Conservation (phyloP, 2,797 vertebrate species). For the Sebastes matsubarae region DNA sequence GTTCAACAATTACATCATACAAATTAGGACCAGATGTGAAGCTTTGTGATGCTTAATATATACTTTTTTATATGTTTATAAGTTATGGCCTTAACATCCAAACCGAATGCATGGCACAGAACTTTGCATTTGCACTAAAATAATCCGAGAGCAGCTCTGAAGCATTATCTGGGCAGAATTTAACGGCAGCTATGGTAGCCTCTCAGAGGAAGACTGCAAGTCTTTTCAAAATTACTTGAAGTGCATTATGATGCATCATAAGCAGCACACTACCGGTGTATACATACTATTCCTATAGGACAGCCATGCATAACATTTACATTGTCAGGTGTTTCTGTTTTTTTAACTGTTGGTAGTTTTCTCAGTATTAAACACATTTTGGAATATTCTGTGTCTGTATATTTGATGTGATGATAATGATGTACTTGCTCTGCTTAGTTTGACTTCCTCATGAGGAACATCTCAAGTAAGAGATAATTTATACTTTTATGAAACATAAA, state of each 20-base stretch:
- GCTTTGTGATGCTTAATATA: background rate
- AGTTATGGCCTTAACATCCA: slow-evolving; percentile 63
- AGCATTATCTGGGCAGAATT: slow-evolving; percentile 18
- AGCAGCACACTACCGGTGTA: slow-evolving; percentile 8
- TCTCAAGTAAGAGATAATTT: background rate
- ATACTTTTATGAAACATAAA: background rate
- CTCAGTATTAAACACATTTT: background rate
- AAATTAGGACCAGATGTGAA: background rate
- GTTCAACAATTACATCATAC: background rate
- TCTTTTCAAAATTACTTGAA: slow-evolving; percentile 8
- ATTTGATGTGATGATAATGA: slow-evolving; percentile 3
- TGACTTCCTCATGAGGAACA: slow-evolving; percentile 11
- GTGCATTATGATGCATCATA: slow-evolving; percentile 8
- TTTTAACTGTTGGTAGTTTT: background rate
- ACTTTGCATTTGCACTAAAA: slow-evolving; percentile 60
- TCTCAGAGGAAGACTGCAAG: slow-evolving; percentile 10
- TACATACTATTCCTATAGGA: background rate
- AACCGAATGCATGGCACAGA: slow-evolving; percentile 9
- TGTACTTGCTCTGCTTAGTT: slow-evolving; percentile 8
- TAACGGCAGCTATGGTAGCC: slow-evolving; percentile 63
- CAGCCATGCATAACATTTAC: background rate
- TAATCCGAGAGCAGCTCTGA: slow-evolving; percentile 30
- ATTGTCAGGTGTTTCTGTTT: background rate
- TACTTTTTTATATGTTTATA: slow-evolving; percentile 6
- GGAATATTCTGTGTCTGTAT: slow-evolving; percentile 12